A percentile compares a stretch with the other conserved stretches of the same genome.
These are phyloP conservation scores for Harpalus rufipes DNA, from an alignment of 2,888 invertebrate species.

Conservation along the genomic window DNA sequence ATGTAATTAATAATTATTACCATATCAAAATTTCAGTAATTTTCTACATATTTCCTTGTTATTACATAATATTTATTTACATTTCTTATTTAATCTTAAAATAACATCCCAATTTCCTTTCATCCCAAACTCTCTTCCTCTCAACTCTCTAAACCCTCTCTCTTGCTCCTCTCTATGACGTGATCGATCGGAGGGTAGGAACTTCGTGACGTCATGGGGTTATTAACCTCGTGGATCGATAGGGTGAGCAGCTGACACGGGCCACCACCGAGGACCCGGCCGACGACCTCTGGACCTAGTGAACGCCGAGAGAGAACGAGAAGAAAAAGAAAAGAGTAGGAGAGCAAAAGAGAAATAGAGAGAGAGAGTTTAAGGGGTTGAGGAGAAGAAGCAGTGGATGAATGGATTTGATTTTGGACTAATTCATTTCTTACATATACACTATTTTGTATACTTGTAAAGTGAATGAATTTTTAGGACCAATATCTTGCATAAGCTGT, in stretches of 20 bases:
- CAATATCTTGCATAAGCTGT: no score
- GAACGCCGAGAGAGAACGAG: neutral
- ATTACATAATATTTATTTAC: slow-evolving; percentile 13
- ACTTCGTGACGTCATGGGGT: neutral
- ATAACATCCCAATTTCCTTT: neutral
- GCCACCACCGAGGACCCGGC: slow-evolving; percentile 11
- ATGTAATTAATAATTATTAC: no score
- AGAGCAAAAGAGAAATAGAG: no score
- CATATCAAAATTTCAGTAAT: no score
- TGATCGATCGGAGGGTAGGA: neutral
- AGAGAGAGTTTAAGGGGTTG: no score
- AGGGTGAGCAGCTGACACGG: slow-evolving; percentile 43
- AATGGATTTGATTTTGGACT: no score
- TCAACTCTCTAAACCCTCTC: no score
- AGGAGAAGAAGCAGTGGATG: no score
- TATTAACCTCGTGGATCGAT: slow-evolving; percentile 34
- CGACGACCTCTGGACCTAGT: slow-evolving; percentile 34
- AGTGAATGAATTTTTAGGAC: no score
- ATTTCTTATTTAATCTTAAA: slow-evolving; percentile 1
- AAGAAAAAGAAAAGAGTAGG: neutral
- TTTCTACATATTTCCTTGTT: neutral
- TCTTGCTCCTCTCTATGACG: neutral
- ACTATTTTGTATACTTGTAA: no score
- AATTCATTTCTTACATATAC: no score
- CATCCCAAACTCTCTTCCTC: neutral